These are phyloP conservation scores for Mirza zaza DNA, from an alignment of 2,113 vertebrate species.

Conservation along the genomic window DNA sequence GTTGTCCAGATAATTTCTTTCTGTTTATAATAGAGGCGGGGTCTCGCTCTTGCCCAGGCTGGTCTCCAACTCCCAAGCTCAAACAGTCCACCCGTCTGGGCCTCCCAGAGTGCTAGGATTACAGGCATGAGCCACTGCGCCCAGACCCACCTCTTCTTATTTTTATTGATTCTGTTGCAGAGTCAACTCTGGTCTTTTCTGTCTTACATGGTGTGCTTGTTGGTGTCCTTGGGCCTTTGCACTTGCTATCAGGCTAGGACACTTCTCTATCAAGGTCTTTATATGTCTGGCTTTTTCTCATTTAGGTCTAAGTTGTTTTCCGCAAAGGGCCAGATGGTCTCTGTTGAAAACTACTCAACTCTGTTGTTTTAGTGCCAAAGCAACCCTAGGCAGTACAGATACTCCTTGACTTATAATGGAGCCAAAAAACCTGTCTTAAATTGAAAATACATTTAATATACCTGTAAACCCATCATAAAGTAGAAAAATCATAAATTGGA, in stretches of 20 bases:
- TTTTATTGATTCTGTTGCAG: not conserved
- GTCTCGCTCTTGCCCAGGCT: too few relatives aligned
- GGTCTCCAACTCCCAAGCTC: too few relatives aligned
- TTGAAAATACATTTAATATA: not conserved
- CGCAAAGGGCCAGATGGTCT: not conserved
- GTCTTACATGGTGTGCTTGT: not conserved
- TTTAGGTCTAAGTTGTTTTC: slow-evolving; percentile 12
- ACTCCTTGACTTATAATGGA: not conserved
- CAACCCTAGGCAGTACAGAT: not conserved
- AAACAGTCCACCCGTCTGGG: too few relatives aligned
- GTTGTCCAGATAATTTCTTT: too few relatives aligned
- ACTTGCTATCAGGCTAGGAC: not conserved
- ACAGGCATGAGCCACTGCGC: too few relatives aligned
- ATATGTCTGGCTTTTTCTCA: not conserved
- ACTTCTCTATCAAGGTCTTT: not conserved
- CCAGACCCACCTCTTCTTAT: not conserved
- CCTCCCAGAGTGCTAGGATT: too few relatives aligned
- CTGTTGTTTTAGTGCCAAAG: not conserved
- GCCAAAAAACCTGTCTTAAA: not conserved
- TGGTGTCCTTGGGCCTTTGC: not conserved
- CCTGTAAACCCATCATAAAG: not conserved
- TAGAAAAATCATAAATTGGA: not conserved
- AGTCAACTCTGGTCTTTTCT: not conserved
- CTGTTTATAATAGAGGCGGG: too few relatives aligned
- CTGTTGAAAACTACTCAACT: not conserved